Conservation (phyloP, 1,140 invertebrate genomes). For the Nymphalis io region DNA sequence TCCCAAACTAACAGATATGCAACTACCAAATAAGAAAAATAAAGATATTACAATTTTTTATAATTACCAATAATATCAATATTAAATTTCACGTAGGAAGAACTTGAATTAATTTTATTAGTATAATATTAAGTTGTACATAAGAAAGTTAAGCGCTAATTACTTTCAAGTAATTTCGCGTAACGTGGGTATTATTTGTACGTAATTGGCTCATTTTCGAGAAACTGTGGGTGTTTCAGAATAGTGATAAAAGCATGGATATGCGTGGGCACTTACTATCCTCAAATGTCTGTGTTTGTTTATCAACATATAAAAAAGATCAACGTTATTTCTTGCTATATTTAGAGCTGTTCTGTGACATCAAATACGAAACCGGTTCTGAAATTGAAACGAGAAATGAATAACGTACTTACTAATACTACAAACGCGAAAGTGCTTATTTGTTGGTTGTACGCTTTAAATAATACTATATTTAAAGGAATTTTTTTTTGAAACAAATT, state of each 20-base stretch:
- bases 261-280: constrained; percentile 9
- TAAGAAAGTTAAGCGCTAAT: neutral
- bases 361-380: neutral
- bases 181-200: constrained; percentile 1
- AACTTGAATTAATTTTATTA: neutral
- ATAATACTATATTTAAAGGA: too few species aligned
- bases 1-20: too few species aligned
- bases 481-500: too few species aligned
- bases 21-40: too few species aligned
- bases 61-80: too few species aligned
- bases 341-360: neutral
- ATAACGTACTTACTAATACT: too few species aligned
- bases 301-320: constrained; percentile 16
- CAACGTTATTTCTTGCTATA: constrained; percentile 12
- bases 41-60: too few species aligned
- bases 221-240: constrained; percentile 27
- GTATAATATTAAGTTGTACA: neutral
- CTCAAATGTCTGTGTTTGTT: constrained; percentile 14
- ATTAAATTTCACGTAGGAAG: too few species aligned
- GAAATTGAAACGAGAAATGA: too few species aligned
- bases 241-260: constrained; percentile 17
- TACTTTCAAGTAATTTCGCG: neutral
- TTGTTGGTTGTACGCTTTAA: too few species aligned
- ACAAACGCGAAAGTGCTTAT: too few species aligned
- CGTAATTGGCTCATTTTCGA: constrained; percentile 13